Evolutionary conservation across 2,797 vertebrate species (phyloP).

Genomic region (Peromyscus aztecus): DNA sequence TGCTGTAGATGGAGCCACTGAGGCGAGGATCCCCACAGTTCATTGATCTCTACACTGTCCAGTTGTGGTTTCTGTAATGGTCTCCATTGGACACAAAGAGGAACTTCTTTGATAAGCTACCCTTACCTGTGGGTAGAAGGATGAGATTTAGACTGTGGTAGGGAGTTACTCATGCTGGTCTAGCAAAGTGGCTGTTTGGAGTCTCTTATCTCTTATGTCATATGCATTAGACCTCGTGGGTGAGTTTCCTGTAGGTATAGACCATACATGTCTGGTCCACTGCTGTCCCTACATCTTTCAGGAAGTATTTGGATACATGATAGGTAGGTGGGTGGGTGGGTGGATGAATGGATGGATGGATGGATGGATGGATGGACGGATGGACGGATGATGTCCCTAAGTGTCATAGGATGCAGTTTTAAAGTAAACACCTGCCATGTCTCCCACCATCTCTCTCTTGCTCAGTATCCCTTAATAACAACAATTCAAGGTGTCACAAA

Average conservation of each 20-base stretch:
- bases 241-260: background rate
- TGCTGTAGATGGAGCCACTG: too few relatives aligned
- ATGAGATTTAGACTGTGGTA: background rate
- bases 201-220: background rate
- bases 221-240: background rate
- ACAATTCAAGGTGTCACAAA: background rate
- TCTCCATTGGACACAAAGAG: background rate
- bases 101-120: background rate
- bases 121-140: background rate
- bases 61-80: background rate
- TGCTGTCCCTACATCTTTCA: background rate
- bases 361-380: background rate
- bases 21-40: background rate
- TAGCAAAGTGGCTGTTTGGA: background rate
- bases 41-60: background rate
- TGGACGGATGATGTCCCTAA: background rate
- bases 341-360: background rate
- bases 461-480: background rate
- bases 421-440: background rate
- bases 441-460: background rate
- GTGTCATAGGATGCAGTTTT: constrained; percentile 4
- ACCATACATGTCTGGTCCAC: background rate
- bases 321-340: rapidly evolving
- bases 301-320: background rate
- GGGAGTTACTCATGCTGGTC: background rate